These are phyloP conservation scores for Pachyuromys duprasi DNA, from an alignment of 2,797 vertebrate genomes.

Conservation along the genomic window DNA sequence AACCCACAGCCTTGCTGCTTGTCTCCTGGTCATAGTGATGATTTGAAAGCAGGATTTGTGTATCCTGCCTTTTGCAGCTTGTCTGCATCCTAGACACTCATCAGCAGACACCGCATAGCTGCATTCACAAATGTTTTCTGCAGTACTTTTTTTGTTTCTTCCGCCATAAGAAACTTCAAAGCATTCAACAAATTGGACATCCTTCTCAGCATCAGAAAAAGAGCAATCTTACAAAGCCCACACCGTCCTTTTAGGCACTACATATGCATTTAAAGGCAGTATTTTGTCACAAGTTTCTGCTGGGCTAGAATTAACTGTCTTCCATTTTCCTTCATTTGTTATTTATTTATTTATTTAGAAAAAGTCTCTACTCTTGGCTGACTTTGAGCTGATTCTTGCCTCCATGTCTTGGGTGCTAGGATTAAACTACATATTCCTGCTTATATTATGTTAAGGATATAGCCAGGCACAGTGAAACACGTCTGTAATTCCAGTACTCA, in stretches of 20 bases:
- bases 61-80: no score
- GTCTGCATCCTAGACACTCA: not conserved
- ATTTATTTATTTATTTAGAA: not conserved
- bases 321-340: not conserved
- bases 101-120: not conserved
- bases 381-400: not conserved
- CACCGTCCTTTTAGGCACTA: not conserved
- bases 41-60: not conserved
- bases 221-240: not conserved
- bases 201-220: conserved; percentile 42
- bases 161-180: not conserved
- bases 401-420: not conserved
- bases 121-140: not conserved
- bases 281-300: conserved; percentile 6
- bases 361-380: not conserved
- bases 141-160: not conserved
- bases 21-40: not conserved
- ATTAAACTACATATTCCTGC: not conserved
- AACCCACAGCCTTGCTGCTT: not conserved
- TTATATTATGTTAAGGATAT: not conserved
- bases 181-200: not conserved
- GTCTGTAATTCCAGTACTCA: no score
- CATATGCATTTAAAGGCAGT: not conserved
- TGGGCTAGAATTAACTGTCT: not conserved
- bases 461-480: no score